A percentile compares a stretch with the other conserved stretches of the same genome.
Conservation (phyloP, 1,140 invertebrate species). For the Aplysia californica region DNA sequence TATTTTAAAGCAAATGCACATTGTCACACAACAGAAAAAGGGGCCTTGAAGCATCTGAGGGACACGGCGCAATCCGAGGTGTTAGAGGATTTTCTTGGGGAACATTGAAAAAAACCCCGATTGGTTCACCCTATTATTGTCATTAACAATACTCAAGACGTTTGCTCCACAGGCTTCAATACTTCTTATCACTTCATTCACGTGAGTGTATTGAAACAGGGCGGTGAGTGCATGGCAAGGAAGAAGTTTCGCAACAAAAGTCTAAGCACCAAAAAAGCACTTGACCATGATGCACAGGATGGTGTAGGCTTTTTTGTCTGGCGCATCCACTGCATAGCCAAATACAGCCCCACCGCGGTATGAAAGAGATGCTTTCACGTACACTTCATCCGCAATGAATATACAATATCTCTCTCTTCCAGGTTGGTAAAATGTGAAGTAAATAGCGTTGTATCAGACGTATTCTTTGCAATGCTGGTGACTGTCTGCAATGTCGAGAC, state of each 20-base stretch:
- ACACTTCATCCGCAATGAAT: neutral
- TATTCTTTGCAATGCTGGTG: neutral
- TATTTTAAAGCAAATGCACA: too few species aligned
- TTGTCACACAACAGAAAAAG: too few species aligned
- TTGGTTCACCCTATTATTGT: too few species aligned
- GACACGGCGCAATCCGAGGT: too few species aligned
- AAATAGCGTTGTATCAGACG: neutral
- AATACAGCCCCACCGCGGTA: neutral
- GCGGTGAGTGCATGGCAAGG: neutral
- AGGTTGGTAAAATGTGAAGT: neutral
- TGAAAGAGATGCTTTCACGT: neutral
- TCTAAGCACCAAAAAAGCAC: neutral
- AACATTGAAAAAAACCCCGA: too few species aligned
- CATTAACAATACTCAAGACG: too few species aligned
- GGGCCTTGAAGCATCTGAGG: too few species aligned
- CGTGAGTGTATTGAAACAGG: neutral
- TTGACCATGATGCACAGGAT: neutral
- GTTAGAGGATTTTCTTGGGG: too few species aligned
- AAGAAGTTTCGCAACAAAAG: neutral
- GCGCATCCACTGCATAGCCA: neutral
- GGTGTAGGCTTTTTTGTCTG: neutral
- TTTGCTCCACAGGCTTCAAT: neutral
- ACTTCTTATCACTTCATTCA: neutral
- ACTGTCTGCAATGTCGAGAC: neutral
- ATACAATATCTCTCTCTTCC: neutral